A percentile compares a stretch with the other conserved stretches of the same genome.
phyloP scores from a whole-genome alignment of 2,113 vertebrate species.

The Poeciliopsis turrubarensis region DNA sequence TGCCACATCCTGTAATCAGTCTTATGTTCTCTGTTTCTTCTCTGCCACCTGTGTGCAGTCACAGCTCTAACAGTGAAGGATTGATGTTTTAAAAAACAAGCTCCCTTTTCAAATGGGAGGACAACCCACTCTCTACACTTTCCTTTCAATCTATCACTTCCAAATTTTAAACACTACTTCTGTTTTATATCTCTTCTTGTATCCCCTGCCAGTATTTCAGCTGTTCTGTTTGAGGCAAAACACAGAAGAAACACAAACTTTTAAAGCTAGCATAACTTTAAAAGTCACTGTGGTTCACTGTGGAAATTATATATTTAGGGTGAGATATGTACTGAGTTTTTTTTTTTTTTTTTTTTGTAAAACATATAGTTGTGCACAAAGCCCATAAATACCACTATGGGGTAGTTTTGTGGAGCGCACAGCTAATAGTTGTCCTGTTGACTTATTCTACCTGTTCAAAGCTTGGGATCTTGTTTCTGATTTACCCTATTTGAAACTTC shows the following conservation, averaged over 20 bases:
- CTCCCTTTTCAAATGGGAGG: conserved; percentile 9
- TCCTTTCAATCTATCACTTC: neutral
- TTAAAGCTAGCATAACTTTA: too few species aligned
- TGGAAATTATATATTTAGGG: neutral
- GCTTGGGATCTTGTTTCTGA: too few species aligned
- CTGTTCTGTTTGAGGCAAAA: neutral
- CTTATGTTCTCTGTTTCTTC: conserved; percentile 41
- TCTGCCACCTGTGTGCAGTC: conserved; percentile 26
- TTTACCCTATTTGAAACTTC: too few species aligned
- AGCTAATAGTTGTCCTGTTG: too few species aligned
- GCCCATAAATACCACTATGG: too few species aligned
- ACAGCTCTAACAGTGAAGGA: conserved; percentile 40
- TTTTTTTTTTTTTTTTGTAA: too few species aligned
- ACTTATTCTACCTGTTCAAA: too few species aligned
- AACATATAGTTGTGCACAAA: too few species aligned
- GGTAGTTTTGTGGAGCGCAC: too few species aligned
- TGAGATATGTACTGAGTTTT: too few species aligned
- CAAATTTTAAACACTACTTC: conserved; percentile 5
- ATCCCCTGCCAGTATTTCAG: neutral
- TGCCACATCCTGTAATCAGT: conserved; percentile 58
- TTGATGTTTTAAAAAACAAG: conserved; percentile 46
- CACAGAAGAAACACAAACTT: neutral
- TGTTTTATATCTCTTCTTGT: neutral
- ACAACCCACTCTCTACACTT: neutral
- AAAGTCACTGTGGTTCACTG: too few species aligned